These are phyloP conservation scores for Drosophila sordidapex DNA, from an alignment of 2,888 invertebrate genomes.

Conservation along the genomic window DNA sequence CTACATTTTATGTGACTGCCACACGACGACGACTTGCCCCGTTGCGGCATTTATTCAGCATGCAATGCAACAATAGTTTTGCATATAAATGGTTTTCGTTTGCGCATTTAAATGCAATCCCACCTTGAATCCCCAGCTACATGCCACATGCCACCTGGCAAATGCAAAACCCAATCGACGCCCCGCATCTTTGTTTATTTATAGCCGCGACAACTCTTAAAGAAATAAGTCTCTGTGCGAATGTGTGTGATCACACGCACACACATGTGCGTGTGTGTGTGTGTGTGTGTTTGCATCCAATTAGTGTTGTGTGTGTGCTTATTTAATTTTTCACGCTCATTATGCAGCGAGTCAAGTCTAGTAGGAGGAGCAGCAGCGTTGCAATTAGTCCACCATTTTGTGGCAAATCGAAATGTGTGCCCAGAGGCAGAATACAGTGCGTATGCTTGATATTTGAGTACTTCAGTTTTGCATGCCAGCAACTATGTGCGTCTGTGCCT, in stretches of 20 bases:
- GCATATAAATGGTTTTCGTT: slow-evolving; percentile 83
- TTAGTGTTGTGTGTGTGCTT: slow-evolving; percentile 53
- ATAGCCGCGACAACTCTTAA: slow-evolving; percentile 51
- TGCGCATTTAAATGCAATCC: slow-evolving; percentile 81
- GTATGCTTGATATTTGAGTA: slow-evolving; percentile 48
- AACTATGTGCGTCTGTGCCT: slow-evolving; percentile 20
- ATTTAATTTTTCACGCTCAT: slow-evolving; percentile 66
- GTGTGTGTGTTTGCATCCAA: slow-evolving; percentile 59
- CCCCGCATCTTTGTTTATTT: slow-evolving; percentile 70
- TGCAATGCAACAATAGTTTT: slow-evolving; percentile 83
- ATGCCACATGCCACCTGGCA: slow-evolving; percentile 7
- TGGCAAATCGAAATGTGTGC: slow-evolving; percentile 34
- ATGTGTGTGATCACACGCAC: background rate
- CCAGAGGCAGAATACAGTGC: slow-evolving; percentile 31
- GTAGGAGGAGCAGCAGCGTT: slow-evolving; percentile 3
- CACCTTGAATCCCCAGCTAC: slow-evolving; percentile 14
- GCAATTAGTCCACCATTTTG: slow-evolving; percentile 51
- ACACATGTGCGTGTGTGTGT: slow-evolving; percentile 13
- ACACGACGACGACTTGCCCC: slow-evolving; percentile 25
- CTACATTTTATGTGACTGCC: slow-evolving; percentile 56
- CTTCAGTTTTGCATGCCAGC: slow-evolving; percentile 4
- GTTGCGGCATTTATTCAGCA: slow-evolving; percentile 75
- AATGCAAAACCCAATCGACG: slow-evolving; percentile 60
- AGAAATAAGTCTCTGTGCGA: slow-evolving; percentile 35
- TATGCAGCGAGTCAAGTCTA: slow-evolving; percentile 56